phyloP scores from a whole-genome alignment of 2,113 vertebrate species.

The Anser cygnoides region DNA sequence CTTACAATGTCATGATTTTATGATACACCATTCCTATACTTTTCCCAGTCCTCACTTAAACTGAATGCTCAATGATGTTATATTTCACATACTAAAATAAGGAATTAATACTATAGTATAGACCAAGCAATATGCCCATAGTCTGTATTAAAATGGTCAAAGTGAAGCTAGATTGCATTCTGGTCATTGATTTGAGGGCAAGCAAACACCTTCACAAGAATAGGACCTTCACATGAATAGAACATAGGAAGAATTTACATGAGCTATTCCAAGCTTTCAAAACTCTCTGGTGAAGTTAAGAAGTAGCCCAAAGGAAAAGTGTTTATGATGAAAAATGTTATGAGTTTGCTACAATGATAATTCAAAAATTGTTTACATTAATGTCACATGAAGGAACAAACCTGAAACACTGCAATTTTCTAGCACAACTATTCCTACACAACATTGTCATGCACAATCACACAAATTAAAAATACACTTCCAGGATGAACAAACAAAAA shows the following conservation, averaged over 20 bases:
- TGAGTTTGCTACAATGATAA: neutral
- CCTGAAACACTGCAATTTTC: neutral
- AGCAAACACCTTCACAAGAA: neutral
- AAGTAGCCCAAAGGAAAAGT: neutral
- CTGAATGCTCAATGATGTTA: neutral
- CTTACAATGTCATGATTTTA: constrained; percentile 30
- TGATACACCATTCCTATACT: neutral
- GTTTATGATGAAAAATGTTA: neutral
- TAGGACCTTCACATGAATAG: neutral
- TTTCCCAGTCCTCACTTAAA: neutral
- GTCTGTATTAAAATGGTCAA: neutral
- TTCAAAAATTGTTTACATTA: neutral
- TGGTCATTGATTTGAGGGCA: neutral
- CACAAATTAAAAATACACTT: neutral
- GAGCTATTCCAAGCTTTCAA: neutral
- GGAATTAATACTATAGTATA: neutral
- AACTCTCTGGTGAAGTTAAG: neutral
- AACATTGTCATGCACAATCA: neutral
- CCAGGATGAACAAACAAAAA: neutral
- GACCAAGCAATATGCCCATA: neutral
- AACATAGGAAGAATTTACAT: neutral
- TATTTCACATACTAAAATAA: neutral
- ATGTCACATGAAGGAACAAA: neutral
- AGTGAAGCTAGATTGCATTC: neutral
- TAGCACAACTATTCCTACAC: neutral